phyloP scores from a whole-genome alignment of 2,888 invertebrate genomes.

The Tachina fera region DNA sequence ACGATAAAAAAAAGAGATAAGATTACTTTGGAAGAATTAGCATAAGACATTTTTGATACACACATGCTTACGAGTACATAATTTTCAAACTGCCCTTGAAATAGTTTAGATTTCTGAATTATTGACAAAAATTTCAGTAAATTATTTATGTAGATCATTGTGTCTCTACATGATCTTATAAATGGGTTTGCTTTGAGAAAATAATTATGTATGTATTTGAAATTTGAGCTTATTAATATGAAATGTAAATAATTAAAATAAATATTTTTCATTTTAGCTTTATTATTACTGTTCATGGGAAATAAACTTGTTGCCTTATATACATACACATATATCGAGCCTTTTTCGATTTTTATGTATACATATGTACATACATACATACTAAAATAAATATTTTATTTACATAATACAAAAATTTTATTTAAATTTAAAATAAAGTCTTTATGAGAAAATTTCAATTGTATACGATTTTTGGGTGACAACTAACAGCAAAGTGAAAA shows the following conservation, averaged over 20 bases:
- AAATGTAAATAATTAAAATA: constrained; percentile 26
- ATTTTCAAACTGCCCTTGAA: constrained; percentile 1
- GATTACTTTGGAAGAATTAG: no score
- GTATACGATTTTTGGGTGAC: no score
- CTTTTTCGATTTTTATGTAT: no score
- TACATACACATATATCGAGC: no score
- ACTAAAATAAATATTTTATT: background rate
- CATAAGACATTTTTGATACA: background rate
- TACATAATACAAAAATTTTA: background rate
- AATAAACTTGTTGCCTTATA: constrained; percentile 4
- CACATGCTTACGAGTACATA: background rate
- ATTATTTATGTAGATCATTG: constrained; percentile 22
- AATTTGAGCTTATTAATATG: background rate
- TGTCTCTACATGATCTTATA: background rate
- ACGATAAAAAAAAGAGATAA: no score
- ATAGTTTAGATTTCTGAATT: background rate
- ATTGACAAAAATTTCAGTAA: background rate
- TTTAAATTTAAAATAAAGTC: no score
- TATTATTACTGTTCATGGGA: constrained; percentile 2
- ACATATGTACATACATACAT: background rate
- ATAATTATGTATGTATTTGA: background rate
- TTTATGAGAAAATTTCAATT: no score
- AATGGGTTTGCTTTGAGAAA: background rate
- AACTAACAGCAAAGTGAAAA: no score
- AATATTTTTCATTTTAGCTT: constrained; percentile 5